These are phyloP conservation scores for Apostichopus leukothele DNA, from an alignment of 53 echinoderm and acorn worm genomes.

Conservation along the genomic window DNA sequence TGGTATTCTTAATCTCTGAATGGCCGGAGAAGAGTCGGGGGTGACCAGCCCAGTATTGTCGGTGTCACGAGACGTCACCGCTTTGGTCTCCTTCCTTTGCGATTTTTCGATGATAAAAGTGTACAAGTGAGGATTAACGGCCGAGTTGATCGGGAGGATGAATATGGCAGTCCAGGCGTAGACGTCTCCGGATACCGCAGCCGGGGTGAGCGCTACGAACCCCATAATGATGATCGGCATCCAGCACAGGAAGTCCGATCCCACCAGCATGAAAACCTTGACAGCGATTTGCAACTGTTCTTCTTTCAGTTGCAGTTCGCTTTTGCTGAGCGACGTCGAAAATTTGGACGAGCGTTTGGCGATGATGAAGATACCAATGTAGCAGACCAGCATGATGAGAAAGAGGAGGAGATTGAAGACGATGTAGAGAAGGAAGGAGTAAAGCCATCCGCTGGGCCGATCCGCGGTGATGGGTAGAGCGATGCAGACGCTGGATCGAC, in stretches of 20 bases:
- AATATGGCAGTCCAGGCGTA: constrained; percentile 41
- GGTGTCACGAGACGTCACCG: neutral
- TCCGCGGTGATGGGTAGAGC: constrained; percentile 79
- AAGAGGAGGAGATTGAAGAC: constrained; percentile 56
- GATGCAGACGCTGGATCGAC: constrained; percentile 90
- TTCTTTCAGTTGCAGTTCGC: constrained; percentile 2
- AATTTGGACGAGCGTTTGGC: constrained; percentile 69
- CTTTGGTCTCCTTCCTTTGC: neutral
- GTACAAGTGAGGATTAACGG: constrained; percentile 38
- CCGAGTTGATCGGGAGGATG: constrained; percentile 34
- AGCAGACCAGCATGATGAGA: constrained; percentile 70
- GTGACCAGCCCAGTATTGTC: neutral
- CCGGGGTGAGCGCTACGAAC: constrained; percentile 8
- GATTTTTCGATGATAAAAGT: constrained; percentile 20
- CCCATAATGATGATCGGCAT: constrained; percentile 48
- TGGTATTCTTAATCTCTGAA: constrained; percentile 1
- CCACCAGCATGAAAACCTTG: constrained; percentile 21
- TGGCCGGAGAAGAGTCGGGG: neutral
- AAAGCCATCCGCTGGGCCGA: constrained; percentile 78
- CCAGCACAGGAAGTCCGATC: constrained; percentile 36
- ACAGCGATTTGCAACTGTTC: constrained; percentile 41
- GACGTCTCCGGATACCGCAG: constrained; percentile 22
- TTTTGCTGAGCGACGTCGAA: constrained; percentile 6
- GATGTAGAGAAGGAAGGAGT: constrained; percentile 58
- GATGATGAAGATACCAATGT: constrained; percentile 71